These are phyloP conservation scores for Mystacornis crossleyi DNA, from an alignment of 2,113 vertebrate species.

Conservation along the genomic window DNA sequence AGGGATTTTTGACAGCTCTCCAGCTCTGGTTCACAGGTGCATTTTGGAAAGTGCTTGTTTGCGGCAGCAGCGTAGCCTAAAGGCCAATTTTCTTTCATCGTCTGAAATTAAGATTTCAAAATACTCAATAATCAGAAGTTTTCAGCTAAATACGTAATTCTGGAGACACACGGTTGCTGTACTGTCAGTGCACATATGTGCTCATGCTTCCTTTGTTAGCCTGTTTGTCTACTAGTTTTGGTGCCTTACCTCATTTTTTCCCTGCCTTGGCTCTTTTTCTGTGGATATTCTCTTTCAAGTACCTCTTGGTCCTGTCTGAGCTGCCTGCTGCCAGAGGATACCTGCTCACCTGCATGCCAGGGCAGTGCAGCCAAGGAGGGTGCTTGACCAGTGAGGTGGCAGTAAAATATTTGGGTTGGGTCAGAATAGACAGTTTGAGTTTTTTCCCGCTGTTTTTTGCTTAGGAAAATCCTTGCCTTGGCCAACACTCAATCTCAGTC, in stretches of 20 bases:
- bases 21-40: neutral
- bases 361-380: neutral
- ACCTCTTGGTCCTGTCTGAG: neutral
- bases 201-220: neutral
- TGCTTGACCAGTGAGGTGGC: neutral
- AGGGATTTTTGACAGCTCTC: neutral
- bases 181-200: neutral
- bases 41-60: neutral
- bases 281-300: neutral
- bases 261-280: neutral
- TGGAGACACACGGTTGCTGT: neutral
- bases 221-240: neutral
- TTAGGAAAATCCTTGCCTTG: neutral
- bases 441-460: fast-evolving
- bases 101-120: neutral
- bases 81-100: neutral
- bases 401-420: neutral
- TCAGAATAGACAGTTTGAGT: neutral
- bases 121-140: neutral
- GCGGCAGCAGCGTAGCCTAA: neutral
- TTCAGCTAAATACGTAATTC: neutral
- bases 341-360: neutral
- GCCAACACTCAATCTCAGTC: neutral
- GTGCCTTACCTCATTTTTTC: neutral
- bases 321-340: neutral